Evolutionary conservation across 1,140 invertebrate species (phyloP), one percentile per base, ranked within the genome.

Genomic region (Zophobas morio): DNA sequence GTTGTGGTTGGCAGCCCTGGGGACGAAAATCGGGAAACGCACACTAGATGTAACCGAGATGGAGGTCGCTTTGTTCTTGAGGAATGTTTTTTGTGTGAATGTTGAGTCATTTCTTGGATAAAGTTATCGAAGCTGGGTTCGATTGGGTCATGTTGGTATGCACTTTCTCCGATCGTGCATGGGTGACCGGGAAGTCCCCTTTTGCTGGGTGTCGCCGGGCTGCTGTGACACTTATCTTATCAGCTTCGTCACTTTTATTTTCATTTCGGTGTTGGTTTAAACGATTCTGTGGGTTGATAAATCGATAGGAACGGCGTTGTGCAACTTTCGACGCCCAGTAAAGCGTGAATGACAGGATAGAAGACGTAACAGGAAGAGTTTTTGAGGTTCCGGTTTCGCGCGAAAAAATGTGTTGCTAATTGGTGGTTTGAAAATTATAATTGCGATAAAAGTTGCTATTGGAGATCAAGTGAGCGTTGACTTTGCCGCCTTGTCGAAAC

Each of bases 61-160:
- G 53, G 53, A 54, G 53, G 53, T 39, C 56, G 36, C 1, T 57
- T 46, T 39, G 56, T 54, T 20, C 1, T 34, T 34, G 20, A 54
- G 53, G 53, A 54, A 34, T 54, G 33, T 60, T 60, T 60, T n/a
- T 60, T 60, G 6, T 39, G 56, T 20, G n/a, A n/a, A 60, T 8
- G 5, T n/a, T 60, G 56, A 36, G 35, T 60, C 56, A 37, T 39
- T 60, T 60, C 35, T 60, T 32, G 20, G 54, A 60, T 35, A 36
- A 36, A 3, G 8, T 4, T 60, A 36, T 33, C 20, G 33, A 33
- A 60, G 42, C 42, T 20, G 20, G 42, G 8, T 46, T 46, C 42
- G 3, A 46, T 46, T 8, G 8, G 8, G 3, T 46, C 8, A 8
- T 46, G 3, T 46, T 46, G 42, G 42, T 46, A 46, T 46, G 8